Conservation (phyloP, 2,113 vertebrate genomes). For the Eublepharis macularius region DNA sequence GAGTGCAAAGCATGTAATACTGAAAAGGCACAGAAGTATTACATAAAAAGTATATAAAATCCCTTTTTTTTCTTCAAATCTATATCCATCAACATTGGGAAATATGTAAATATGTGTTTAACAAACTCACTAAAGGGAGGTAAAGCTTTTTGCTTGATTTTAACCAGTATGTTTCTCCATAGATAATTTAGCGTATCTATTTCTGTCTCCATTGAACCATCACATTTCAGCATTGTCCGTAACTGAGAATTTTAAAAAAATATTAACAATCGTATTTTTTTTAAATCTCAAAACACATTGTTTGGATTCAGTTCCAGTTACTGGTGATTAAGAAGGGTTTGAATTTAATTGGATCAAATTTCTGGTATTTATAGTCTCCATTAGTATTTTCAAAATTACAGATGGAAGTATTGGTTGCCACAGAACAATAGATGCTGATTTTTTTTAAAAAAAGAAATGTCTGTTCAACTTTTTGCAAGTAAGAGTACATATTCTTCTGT, state of each 20-base stretch:
- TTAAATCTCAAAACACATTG: background rate
- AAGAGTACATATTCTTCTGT: background rate
- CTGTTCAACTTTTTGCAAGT: conserved; percentile 2
- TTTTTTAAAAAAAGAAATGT: rapidly evolving
- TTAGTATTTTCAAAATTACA: background rate
- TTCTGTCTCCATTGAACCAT: background rate
- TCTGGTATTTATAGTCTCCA: background rate
- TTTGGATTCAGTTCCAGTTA: background rate
- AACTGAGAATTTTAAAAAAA: background rate
- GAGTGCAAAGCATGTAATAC: too few species aligned
- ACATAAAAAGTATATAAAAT: too few species aligned
- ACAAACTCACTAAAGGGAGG: background rate
- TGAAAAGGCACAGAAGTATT: too few species aligned
- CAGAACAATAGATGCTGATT: too few species aligned
- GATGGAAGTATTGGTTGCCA: background rate
- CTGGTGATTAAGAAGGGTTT: background rate
- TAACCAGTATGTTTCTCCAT: background rate
- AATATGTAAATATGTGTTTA: background rate
- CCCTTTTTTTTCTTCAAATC: too few species aligned
- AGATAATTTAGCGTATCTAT: background rate
- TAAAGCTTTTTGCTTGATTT: background rate
- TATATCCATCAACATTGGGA: too few species aligned
- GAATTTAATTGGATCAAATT: background rate
- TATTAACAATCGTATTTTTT: background rate
- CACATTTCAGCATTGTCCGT: background rate